Evolutionary conservation across 2,888 invertebrate species (phyloP).

Genomic region (Oasisia sp.): DNA sequence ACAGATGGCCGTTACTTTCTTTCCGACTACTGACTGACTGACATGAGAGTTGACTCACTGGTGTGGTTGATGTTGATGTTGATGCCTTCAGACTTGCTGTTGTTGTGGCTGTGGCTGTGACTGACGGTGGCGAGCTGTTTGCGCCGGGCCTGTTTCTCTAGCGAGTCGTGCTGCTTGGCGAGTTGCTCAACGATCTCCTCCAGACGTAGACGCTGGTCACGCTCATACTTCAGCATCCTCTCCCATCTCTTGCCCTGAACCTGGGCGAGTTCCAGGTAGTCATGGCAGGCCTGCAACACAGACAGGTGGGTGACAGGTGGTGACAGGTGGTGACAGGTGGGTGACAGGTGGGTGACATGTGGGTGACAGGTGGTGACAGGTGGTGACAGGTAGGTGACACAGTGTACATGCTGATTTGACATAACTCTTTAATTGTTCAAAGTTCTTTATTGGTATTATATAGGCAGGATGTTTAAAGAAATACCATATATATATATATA

Average conservation of each 20-base stretch:
- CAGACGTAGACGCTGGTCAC: conserved; percentile 86
- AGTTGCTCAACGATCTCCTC: conserved; percentile 92
- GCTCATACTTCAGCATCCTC: conserved; percentile 90
- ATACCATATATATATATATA: too few species aligned
- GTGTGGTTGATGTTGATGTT: conserved; percentile 27
- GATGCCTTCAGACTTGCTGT: conserved; percentile 17
- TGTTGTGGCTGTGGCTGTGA: not conserved
- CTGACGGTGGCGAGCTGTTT: not conserved
- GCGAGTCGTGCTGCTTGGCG: conserved; percentile 93
- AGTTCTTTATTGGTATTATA: too few species aligned
- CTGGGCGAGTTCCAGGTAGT: conserved; percentile 90
- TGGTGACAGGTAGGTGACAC: too few species aligned
- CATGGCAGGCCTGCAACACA: conserved; percentile 81
- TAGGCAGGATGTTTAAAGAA: too few species aligned
- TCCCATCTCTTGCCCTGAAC: conserved; percentile 92
- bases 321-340: not conserved
- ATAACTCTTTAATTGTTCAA: too few species aligned
- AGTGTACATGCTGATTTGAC: too few species aligned
- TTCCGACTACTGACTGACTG: too few species aligned
- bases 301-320: conserved; percentile 7
- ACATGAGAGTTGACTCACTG: not conserved
- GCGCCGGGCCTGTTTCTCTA: conserved; percentile 77
- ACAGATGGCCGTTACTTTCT: too few species aligned
- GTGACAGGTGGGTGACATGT: too few species aligned
- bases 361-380: too few species aligned